These are phyloP conservation scores for Apamea monoglypha DNA, from an alignment of 2,888 invertebrate species.

Conservation along the genomic window DNA sequence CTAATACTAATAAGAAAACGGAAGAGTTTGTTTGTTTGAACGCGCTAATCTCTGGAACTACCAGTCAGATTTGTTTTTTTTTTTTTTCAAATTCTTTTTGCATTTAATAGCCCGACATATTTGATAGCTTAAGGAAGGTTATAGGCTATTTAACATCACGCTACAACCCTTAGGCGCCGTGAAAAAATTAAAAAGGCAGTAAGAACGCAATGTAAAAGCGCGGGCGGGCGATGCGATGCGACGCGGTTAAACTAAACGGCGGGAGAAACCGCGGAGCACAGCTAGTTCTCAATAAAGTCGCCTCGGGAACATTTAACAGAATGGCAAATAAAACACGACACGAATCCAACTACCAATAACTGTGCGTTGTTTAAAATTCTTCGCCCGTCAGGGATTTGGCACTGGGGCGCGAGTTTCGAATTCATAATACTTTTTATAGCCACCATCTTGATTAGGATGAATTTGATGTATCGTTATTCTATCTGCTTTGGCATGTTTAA, in stretches of 20 bases:
- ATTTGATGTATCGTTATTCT: constrained; percentile 71
- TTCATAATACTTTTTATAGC: constrained; percentile 83
- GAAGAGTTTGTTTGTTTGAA: not conserved
- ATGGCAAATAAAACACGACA: constrained; percentile 79
- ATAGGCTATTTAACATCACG: too few species aligned
- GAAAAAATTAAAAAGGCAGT: not conserved
- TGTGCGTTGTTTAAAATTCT: constrained; percentile 84
- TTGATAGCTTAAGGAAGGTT: too few species aligned
- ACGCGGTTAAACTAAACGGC: not conserved
- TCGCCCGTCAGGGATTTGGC: constrained; percentile 84
- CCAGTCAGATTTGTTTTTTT: not conserved
- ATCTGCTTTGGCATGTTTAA: constrained; percentile 21
- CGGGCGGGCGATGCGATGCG: not conserved
- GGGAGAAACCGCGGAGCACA: not conserved
- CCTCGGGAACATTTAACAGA: constrained; percentile 66
- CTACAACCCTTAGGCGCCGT: not conserved
- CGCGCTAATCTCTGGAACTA: not conserved
- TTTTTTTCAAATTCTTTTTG: not conserved
- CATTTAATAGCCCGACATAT: not conserved
- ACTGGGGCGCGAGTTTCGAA: constrained; percentile 82
- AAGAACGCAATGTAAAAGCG: not conserved
- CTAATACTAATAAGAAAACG: not conserved
- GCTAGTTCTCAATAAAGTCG: constrained; percentile 51
- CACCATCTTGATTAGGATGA: constrained; percentile 75
- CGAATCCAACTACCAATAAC: constrained; percentile 83